These are phyloP conservation scores for Microtus richardsoni DNA, from an alignment of 2,113 vertebrate species.

Conservation along the genomic window DNA sequence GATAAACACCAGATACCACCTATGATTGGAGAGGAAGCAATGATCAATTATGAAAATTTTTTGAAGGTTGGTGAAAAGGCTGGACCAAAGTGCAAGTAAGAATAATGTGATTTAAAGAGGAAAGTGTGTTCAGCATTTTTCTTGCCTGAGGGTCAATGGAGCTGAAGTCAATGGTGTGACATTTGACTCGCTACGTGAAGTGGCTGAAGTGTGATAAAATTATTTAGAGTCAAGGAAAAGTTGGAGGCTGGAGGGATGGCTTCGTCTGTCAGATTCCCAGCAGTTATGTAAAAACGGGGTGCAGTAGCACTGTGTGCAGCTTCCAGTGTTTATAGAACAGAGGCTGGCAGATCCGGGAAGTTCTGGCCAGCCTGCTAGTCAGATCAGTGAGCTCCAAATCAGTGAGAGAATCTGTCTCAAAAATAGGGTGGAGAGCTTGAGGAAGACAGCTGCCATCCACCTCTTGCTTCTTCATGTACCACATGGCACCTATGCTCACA, in stretches of 20 bases:
- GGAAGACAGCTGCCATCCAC: neutral
- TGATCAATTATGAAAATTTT: constrained; percentile 98
- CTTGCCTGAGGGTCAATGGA: constrained; percentile 47
- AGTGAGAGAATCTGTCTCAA: neutral
- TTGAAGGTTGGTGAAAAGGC: constrained; percentile 95
- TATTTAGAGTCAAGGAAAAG: constrained; percentile 25
- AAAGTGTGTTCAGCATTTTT: constrained; percentile 29
- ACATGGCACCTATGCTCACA: neutral
- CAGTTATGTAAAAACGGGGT: neutral
- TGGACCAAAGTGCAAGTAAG: constrained; percentile 96
- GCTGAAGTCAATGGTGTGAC: neutral
- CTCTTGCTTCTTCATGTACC: neutral
- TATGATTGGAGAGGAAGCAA: constrained; percentile 96
- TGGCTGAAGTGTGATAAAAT: constrained; percentile 53
- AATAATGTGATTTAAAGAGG: neutral
- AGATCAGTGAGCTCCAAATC: neutral
- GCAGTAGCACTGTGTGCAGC: neutral
- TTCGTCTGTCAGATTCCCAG: neutral
- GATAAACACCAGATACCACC: constrained; percentile 98
- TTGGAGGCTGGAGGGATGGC: neutral
- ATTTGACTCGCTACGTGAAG: constrained; percentile 18
- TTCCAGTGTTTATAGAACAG: neutral
- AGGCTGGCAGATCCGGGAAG: neutral
- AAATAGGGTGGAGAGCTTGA: neutral
- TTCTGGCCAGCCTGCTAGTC: neutral